Conservation (phyloP, 2,888 invertebrate genomes). For the Acrobasis repandana region DNA sequence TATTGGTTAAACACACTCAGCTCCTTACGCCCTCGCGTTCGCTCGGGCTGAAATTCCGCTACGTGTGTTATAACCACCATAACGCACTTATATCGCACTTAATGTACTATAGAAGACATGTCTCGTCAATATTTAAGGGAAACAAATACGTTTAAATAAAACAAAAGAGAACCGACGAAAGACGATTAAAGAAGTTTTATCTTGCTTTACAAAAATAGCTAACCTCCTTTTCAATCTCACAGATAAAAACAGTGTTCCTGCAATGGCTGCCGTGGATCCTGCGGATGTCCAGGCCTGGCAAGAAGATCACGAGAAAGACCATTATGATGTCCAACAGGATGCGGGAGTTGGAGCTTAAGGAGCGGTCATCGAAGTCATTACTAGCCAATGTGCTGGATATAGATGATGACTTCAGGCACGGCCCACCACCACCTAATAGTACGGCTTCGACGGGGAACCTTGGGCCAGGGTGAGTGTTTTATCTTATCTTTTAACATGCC, state of each 20-base stretch:
- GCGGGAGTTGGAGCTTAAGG: constrained; percentile 96
- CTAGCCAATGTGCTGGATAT: constrained; percentile 97
- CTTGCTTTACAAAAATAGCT: neutral
- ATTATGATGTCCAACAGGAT: constrained; percentile 95
- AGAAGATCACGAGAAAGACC: constrained; percentile 95
- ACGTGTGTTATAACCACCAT: too few species aligned
- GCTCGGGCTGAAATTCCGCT: too few species aligned
- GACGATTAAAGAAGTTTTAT: too few species aligned
- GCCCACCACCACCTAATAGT: constrained; percentile 84
- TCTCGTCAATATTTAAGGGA: too few species aligned
- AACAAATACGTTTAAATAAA: too few species aligned
- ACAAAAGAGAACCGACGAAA: too few species aligned
- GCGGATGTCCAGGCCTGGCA: constrained; percentile 97
- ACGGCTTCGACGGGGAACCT: constrained; percentile 85
- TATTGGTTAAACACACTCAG: too few species aligned
- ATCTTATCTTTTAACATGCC: too few species aligned
- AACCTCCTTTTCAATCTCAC: constrained; percentile 33
- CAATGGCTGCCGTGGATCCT: constrained; percentile 99
- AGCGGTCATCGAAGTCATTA: constrained; percentile 96
- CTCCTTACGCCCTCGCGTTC: too few species aligned
- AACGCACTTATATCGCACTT: too few species aligned
- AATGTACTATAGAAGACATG: too few species aligned
- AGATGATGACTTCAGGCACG: constrained; percentile 95
- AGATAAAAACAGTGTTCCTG: constrained; percentile 97
- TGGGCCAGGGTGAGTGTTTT: constrained; percentile 84